Evolutionary conservation across 2,888 invertebrate genomes (phyloP), one percentile per base, ranked within the genome.

Genomic region (Aleiodes testaceus): DNA sequence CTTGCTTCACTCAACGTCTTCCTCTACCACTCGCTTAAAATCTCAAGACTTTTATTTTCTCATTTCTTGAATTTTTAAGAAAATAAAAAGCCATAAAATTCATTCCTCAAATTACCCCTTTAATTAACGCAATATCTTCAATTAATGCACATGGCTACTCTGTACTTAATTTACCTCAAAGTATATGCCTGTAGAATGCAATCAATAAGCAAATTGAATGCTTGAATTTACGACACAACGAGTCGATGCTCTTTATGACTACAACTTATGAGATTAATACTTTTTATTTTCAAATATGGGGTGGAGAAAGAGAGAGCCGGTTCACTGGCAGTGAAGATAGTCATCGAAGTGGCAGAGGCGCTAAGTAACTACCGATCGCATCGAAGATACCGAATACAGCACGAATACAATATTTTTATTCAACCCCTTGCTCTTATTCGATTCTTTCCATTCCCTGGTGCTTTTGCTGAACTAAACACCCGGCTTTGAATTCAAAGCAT

Each of bases 291-390:
- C 18, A n/a, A 66, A 50, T 26, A 26, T 14, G 55, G 22, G 26
- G 26, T 7, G 14, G 50, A 14, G 64, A 53, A n/a, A 72, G 73
- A 70, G 59, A 72, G 74, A 75, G 75, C 63, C 71, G 72, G 69
- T 77, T 72, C 52, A 67, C 77, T 75, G 77, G 76, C 74, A 79
- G 76, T 74, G 42, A 70, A 80, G 85, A 85, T 85, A 84, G 79
- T 78, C 75, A 85, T 85, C 85, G 79, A 80, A 80, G 79, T 69
- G 80, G 79, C 47, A 80, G 79, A 85, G 85, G 85, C 84, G 85
- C 84, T 85, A 85, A 85, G 84, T 85, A 85, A 86, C 85, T 83
- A 82, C 82, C 81, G 86, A 86, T 85, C 81, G 80, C 78, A 80
- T 81, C 80, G 78, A 50, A 77, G 83, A 85, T 85, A 64, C 70